A percentile compares a stretch with the other conserved stretches of the same genome.
These are phyloP conservation scores for Scaptomyza pallida DNA, from an alignment of 1,140 invertebrate species.

Conservation along the genomic window DNA sequence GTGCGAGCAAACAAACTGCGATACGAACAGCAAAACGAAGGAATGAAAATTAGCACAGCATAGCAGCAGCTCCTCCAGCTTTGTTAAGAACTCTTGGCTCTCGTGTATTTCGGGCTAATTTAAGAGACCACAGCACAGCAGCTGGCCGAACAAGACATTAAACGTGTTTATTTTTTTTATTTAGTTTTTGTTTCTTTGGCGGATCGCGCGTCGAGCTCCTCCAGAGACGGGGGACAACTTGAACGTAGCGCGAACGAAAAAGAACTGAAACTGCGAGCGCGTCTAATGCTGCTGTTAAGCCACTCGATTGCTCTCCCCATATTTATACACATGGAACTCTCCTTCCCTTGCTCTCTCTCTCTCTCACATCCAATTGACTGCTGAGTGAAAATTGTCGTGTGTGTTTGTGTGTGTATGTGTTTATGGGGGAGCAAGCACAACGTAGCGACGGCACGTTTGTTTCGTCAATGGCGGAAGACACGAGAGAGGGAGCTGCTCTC, in stretches of 20 bases:
- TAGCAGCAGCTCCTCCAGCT: constrained; percentile 20
- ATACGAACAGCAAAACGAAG: not conserved
- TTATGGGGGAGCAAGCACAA: constrained; percentile 16
- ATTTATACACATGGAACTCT: constrained; percentile 1
- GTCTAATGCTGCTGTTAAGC: constrained; percentile 48
- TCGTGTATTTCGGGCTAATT: constrained; percentile 20
- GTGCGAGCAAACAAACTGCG: constrained; percentile 5
- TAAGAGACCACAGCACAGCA: constrained; percentile 21
- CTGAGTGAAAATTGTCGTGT: constrained; percentile 25
- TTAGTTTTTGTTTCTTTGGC: constrained; percentile 23
- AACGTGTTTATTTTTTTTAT: constrained; percentile 40
- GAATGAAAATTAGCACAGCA: constrained; percentile 10
- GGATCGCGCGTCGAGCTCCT: constrained; percentile 41
- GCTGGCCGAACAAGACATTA: constrained; percentile 15
- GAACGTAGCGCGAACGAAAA: constrained; percentile 56
- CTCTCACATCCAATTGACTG: constrained; percentile 9
- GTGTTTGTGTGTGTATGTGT: constrained; percentile 20
- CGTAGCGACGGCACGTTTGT: constrained; percentile 20
- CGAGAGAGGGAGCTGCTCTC: constrained; percentile 18
- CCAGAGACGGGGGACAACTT: constrained; percentile 39
- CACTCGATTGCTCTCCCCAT: constrained; percentile 15
- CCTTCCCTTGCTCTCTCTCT: constrained; percentile 1
- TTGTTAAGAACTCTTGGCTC: constrained; percentile 2
- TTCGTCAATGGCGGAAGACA: constrained; percentile 46
- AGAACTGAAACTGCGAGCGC: constrained; percentile 62